These are phyloP conservation scores for Diploscapter pachys DNA, from an alignment of 1,140 invertebrate species.

Conservation along the genomic window DNA sequence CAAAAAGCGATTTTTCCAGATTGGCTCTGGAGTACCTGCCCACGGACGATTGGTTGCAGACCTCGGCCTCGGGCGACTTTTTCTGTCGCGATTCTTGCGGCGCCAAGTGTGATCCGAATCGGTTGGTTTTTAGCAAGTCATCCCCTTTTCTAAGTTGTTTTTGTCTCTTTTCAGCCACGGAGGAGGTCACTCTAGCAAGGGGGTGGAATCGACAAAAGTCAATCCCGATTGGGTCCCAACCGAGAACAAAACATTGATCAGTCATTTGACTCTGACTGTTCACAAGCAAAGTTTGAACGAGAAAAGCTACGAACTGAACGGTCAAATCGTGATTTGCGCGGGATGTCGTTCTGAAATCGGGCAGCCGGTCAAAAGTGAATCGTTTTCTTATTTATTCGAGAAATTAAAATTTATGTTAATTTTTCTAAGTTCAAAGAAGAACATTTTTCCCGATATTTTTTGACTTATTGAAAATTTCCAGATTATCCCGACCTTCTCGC, in stretches of 20 bases:
- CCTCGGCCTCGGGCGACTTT: constrained; percentile 20
- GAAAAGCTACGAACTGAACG: too few relatives aligned
- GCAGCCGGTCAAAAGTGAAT: too few relatives aligned
- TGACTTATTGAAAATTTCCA: too few relatives aligned
- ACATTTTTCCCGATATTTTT: too few relatives aligned
- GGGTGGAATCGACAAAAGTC: constrained; percentile 17
- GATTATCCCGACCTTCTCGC: too few relatives aligned
- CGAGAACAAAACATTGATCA: constrained; percentile 32
- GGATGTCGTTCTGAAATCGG: too few relatives aligned
- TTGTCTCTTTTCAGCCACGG: constrained; percentile 40
- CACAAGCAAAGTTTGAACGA: constrained; percentile 12
- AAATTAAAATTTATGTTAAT: too few relatives aligned
- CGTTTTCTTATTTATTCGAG: too few relatives aligned
- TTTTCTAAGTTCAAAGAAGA: too few relatives aligned
- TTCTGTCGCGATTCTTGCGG: constrained; percentile 32
- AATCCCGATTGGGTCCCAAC: constrained; percentile 40
- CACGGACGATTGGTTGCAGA: constrained; percentile 41
- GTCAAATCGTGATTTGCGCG: too few relatives aligned
- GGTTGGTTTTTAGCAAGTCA: constrained; percentile 4
- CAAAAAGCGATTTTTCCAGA: neutral
- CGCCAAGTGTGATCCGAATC: constrained; percentile 31
- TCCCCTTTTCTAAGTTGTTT: neutral
- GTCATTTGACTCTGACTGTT: constrained; percentile 40
- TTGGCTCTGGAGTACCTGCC: constrained; percentile 39
- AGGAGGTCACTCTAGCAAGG: constrained; percentile 7